Base-by-base conservation (phyloP, 2,113 vertebrate species). In the Collichthys lucidus region DNA sequence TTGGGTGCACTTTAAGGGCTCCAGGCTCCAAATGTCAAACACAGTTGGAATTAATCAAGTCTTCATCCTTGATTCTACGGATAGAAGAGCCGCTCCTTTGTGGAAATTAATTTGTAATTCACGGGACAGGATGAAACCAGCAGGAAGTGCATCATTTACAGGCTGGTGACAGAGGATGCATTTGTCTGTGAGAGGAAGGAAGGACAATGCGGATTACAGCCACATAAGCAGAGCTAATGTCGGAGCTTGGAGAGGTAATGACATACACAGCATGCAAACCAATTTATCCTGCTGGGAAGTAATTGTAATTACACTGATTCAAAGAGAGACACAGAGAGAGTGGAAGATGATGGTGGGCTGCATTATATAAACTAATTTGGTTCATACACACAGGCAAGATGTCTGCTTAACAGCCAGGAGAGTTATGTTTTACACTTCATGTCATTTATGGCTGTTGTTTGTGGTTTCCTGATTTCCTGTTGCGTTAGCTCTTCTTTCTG, bases 91-190 rank as follows among this genome's bases (percentile, higher is more conserved):
- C 20, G 46, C 10, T 22, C 35, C 52, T 59, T 70, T 61, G 44
- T 72, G 60, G 68, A 83, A 84, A 84, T 70, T 31, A 40, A 88
- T 76, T 60, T 88, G 61, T 68, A 65, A 79, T 86, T 69, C 69
- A 73, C 29, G 59, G 26, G 61, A 63, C 52, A 61, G 65, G 49
- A 52, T 42, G 20, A 80, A 74, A 69, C 57, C 42, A 53, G 70
- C 29, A 40, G 24, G 60, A 55, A 57, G 24, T 15, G 46, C 16
- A 40, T 80, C 42, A 53, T 74, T 79, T 74, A 44, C 22, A 71
- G 61, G 40, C 16, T 29, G 17, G 24, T 61, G 84, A 85, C 56
- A 31, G 59, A 61, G 42, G 40, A 44, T 12, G 16, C 50, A 24
- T 81, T 57, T 70, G 19, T 68, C 50, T 29, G 46, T 72, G 62